phyloP scores from a whole-genome alignment of 2,888 invertebrate genomes.

The Megalurothrips usitatus region DNA sequence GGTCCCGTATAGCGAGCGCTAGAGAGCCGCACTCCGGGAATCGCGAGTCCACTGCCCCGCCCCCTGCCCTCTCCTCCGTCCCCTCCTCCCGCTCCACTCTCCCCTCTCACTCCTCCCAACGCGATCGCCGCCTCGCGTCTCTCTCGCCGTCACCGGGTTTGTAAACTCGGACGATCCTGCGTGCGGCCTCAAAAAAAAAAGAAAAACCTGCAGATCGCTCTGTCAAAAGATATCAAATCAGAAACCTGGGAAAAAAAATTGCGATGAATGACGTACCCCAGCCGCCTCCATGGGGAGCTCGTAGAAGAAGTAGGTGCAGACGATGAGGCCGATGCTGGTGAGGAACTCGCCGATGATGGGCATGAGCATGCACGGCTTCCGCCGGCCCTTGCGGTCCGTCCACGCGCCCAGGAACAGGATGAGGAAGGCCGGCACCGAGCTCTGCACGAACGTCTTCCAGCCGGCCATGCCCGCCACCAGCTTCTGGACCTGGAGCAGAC shows the following conservation, averaged over 20 bases:
- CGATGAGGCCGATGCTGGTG: conserved; percentile 69
- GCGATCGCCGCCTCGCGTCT: too few relatives aligned
- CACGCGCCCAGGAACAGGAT: conserved; percentile 76
- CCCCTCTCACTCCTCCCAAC: background rate
- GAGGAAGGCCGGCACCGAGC: conserved; percentile 72
- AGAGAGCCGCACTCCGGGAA: too few relatives aligned
- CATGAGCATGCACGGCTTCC: conserved; percentile 77
- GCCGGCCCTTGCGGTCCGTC: conserved; percentile 56
- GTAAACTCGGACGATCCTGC: too few relatives aligned
- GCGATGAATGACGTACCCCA: background rate
- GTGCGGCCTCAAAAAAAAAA: too few relatives aligned
- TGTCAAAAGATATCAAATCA: too few relatives aligned
- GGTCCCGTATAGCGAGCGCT: too few relatives aligned
- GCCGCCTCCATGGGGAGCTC: conserved; percentile 70
- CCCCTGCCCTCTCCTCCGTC: too few relatives aligned
- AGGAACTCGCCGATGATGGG: conserved; percentile 77
- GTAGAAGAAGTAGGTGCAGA: conserved; percentile 75
- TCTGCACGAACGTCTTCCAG: conserved; percentile 81
- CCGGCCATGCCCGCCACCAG: conserved; percentile 75
- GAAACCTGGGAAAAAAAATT: too few relatives aligned
- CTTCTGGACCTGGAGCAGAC: conserved; percentile 58
- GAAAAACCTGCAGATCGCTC: too few relatives aligned
- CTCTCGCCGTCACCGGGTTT: background rate
- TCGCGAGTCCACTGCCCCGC: too few relatives aligned
- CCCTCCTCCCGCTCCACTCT: too few relatives aligned